Conservation (phyloP, 2,888 invertebrate species). For the Tricholauxania praeusta region DNA sequence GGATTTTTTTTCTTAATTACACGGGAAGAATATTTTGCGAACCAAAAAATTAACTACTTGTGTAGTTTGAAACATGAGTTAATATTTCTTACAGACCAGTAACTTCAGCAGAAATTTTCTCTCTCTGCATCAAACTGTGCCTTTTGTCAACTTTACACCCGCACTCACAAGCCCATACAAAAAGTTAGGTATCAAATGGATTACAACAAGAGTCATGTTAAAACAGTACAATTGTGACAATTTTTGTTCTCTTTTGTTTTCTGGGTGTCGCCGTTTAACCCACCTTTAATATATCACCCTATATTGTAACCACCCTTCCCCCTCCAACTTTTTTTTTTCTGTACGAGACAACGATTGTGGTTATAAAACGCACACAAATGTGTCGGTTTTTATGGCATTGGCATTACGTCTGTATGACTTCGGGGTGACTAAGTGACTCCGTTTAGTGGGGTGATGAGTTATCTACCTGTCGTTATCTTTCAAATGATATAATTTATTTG, state of each 20-base stretch:
- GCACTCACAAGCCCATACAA: too few relatives aligned
- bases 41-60: too few relatives aligned
- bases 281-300: background rate
- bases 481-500: conserved; percentile 11
- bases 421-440: conserved; percentile 17
- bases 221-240: conserved; percentile 38
- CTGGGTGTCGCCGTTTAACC: background rate
- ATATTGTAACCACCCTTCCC: background rate
- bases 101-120: too few relatives aligned
- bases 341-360: conserved; percentile 27
- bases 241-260: conserved; percentile 21
- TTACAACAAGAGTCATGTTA: conserved; percentile 40
- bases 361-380: conserved; percentile 37
- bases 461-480: background rate
- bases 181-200: background rate
- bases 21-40: too few relatives aligned
- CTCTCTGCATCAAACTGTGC: too few relatives aligned
- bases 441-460: conserved; percentile 8
- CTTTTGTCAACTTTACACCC: too few relatives aligned
- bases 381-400: conserved; percentile 15
- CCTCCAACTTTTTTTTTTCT: background rate
- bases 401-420: background rate
- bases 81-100: too few relatives aligned
- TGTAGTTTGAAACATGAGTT: too few relatives aligned
- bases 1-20: too few relatives aligned